A percentile compares a stretch with the other conserved stretches of the same genome.
phyloP scores from a whole-genome alignment of 2,888 invertebrate genomes.

The Drosophila fulvimacula region DNA sequence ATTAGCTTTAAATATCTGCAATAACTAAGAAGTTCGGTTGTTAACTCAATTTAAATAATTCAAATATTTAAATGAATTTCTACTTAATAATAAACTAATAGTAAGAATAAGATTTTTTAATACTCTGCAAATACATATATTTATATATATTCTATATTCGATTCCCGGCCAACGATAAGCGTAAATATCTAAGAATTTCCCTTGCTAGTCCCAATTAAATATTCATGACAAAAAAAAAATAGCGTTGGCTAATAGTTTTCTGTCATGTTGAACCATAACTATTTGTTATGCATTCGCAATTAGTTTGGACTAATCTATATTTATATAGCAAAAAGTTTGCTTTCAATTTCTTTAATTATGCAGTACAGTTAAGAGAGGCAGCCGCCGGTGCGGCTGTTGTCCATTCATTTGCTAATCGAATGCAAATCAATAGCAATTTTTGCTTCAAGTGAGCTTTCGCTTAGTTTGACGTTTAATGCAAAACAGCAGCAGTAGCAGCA shows the following conservation, averaged over 20 bases:
- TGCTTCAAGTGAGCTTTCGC: background rate
- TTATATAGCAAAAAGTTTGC: background rate
- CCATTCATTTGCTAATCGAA: constrained; percentile 13
- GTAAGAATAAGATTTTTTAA: no score
- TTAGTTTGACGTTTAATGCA: background rate
- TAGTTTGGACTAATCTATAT: background rate
- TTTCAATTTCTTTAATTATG: constrained; percentile 2
- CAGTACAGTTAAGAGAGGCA: background rate
- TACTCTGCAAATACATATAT: no score
- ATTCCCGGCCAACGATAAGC: no score
- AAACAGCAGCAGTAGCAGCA: background rate
- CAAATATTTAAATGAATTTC: no score
- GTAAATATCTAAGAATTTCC: background rate
- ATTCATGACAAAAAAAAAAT: background rate
- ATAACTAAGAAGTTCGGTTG: background rate
- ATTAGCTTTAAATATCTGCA: background rate
- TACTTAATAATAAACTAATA: no score
- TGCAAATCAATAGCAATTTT: constrained; percentile 9
- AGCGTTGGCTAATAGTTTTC: no score
- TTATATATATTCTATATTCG: no score
- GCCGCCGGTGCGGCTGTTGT: background rate
- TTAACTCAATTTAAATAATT: background rate
- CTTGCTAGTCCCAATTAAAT: background rate
- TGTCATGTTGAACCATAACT: background rate
- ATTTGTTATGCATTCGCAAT: background rate